A percentile compares a stretch with the other conserved stretches of the same genome.
Evolutionary conservation across 2,888 invertebrate species (phyloP).

Genomic region (Entomobrya proxima): DNA sequence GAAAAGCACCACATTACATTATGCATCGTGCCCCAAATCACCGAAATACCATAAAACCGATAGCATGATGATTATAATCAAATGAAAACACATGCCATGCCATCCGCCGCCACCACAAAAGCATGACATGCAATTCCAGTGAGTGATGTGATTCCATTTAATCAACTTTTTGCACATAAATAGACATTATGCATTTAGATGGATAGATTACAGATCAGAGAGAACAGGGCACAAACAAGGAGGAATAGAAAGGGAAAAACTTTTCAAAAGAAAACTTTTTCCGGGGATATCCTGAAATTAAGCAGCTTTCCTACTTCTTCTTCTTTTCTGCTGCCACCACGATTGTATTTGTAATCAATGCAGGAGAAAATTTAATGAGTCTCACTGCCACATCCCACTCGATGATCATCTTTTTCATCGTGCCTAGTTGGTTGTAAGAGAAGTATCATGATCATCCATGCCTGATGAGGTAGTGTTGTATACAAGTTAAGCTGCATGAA

Average conservation of each 20-base stretch:
- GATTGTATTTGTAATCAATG: conserved; percentile 26
- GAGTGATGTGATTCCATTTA: conserved; percentile 32
- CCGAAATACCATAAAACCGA: background rate
- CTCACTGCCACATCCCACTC: background rate
- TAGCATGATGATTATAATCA: background rate
- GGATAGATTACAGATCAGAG: background rate
- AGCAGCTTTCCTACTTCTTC: background rate
- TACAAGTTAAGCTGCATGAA: background rate
- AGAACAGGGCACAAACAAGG: background rate
- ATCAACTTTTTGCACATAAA: background rate
- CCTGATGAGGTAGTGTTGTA: background rate
- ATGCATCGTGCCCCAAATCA: background rate
- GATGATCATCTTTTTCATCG: background rate
- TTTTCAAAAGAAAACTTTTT: conserved; percentile 16
- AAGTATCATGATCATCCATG: background rate
- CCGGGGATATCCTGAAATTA: background rate
- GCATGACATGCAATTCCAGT: conserved; percentile 6
- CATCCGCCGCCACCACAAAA: background rate
- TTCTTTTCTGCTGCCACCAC: background rate
- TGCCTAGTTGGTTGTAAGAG: background rate
- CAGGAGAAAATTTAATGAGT: conserved; percentile 50
- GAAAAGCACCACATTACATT: too few species aligned
- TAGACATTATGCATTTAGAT: background rate
- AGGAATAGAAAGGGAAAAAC: background rate
- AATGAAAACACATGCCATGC: background rate